Evolutionary conservation across 2,113 vertebrate genomes (phyloP), one percentile per base, ranked within the genome.

Genomic region (Labrus mixtus): DNA sequence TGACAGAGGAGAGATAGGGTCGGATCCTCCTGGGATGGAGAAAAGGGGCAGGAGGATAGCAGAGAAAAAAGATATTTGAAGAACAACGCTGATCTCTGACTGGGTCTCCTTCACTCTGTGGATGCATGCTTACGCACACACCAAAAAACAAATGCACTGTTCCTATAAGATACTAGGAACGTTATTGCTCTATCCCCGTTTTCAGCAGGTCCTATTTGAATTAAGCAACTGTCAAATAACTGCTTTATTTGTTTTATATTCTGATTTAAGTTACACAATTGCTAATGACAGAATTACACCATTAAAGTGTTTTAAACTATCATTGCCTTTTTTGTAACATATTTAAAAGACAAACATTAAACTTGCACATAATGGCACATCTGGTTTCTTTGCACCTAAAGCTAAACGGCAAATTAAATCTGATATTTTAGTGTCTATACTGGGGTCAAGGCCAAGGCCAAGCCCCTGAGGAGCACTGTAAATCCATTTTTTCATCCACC

Each of bases 1-100:
- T 80, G 84, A 90, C 90, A 90, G 50, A 72, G 29, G n/a, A 12
- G 17, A 82, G 62, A 88, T 66, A 70, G 76, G 46, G 66, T 68
- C 39, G 59, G 36, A 43, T 80, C 70, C 79, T 79, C 58, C 50
- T 53, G 53, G 67, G 60, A 82, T 29, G 54, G 13, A 54, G 54
- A 63, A 51, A 41, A 45, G 22, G 69, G 45, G 57, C 66, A 57
- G 61, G 45, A 63, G 53, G 71, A 73, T 37, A 65, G 39, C 67
- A 9, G 23, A 69, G 63, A 78, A 89, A 73, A 79, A 22, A 82
- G 64, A 81, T 51, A 66, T 72, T 82, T 78, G 43, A 73, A 73
- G 70, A 15, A 66, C 59, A 78, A 81, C 41, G 61, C 37, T 60
- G 68, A 76, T 79, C 75, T 79, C 57, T 85, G 66, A 70, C 73